phyloP scores from a whole-genome alignment of 2,888 invertebrate species.

The Synergus japonicus region DNA sequence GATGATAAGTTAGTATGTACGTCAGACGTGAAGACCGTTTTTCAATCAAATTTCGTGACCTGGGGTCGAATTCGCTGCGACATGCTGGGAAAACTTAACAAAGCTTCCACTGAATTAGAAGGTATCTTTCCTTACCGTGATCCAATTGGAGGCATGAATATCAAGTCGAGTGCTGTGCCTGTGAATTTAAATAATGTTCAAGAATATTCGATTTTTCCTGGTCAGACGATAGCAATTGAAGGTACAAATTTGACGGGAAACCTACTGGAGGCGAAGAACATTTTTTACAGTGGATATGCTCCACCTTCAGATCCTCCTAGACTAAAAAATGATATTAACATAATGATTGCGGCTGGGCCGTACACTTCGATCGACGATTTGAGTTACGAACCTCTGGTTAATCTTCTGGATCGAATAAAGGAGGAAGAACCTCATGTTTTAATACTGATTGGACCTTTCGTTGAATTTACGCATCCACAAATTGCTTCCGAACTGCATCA shows the following conservation, averaged over 20 bases:
- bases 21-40: conserved; percentile 60
- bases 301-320: conserved; percentile 76
- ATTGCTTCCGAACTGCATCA: conserved; percentile 82
- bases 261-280: conserved; percentile 83
- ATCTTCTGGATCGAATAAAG: conserved; percentile 84
- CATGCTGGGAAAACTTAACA: conserved; percentile 82
- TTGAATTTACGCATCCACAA: conserved; percentile 85
- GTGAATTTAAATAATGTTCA: conserved; percentile 79
- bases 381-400: conserved; percentile 88
- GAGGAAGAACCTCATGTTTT: conserved; percentile 87
- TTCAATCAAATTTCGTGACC: conserved; percentile 77
- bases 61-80: conserved; percentile 89
- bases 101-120: conserved; percentile 72
- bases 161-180: conserved; percentile 32
- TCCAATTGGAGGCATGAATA: conserved; percentile 24
- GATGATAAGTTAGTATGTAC: conserved; percentile 57
- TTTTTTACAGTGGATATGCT: conserved; percentile 79
- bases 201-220: conserved; percentile 86
- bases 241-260: conserved; percentile 87
- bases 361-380: conserved; percentile 89
- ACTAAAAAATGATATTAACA: conserved; percentile 75
- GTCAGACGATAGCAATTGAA: conserved; percentile 87
- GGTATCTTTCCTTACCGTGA: conserved; percentile 43
- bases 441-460: conserved; percentile 91
- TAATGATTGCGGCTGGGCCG: conserved; percentile 90